These are phyloP conservation scores for Halictus quadricinctus DNA, from an alignment of 2,888 invertebrate species.

Conservation along the genomic window DNA sequence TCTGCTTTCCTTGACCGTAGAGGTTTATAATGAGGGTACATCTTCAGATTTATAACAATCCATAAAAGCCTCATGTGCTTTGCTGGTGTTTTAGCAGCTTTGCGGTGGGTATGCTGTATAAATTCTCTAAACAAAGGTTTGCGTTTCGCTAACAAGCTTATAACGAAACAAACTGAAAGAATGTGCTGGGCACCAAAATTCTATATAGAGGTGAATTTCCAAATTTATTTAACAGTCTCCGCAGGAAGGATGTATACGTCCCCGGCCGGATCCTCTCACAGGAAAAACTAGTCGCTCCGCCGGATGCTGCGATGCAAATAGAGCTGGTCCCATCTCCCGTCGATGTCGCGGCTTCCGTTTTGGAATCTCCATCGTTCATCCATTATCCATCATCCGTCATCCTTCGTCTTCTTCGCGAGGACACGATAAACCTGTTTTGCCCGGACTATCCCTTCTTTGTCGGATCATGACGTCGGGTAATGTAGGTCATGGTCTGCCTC, in stretches of 20 bases:
- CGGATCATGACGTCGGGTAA: neutral
- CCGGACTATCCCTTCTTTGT: conserved; percentile 6
- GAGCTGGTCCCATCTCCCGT: conserved; percentile 2
- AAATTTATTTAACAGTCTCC: neutral
- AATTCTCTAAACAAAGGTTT: neutral
- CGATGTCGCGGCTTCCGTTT: neutral
- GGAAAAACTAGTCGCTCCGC: neutral
- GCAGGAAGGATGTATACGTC: neutral
- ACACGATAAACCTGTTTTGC: conserved; percentile 11
- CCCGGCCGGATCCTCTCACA: neutral
- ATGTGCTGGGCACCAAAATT: neutral
- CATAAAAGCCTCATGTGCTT: neutral
- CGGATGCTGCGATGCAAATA: conserved; percentile 57
- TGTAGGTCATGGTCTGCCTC: neutral
- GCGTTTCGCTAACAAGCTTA: neutral
- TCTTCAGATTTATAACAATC: neutral
- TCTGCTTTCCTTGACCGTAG: neutral
- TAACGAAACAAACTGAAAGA: neutral
- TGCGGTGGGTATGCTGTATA: neutral
- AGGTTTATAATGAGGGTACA: neutral
- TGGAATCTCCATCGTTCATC: conserved; percentile 64
- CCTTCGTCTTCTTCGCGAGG: conserved; percentile 1
- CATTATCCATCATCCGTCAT: conserved; percentile 62
- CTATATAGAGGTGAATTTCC: neutral
- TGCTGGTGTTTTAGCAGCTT: neutral